A percentile compares a stretch with the other conserved stretches of the same genome.
phyloP scores from a whole-genome alignment of 37 sponge, comb jelly and placozoan genomes.

The Cliona cf. orientalis region DNA sequence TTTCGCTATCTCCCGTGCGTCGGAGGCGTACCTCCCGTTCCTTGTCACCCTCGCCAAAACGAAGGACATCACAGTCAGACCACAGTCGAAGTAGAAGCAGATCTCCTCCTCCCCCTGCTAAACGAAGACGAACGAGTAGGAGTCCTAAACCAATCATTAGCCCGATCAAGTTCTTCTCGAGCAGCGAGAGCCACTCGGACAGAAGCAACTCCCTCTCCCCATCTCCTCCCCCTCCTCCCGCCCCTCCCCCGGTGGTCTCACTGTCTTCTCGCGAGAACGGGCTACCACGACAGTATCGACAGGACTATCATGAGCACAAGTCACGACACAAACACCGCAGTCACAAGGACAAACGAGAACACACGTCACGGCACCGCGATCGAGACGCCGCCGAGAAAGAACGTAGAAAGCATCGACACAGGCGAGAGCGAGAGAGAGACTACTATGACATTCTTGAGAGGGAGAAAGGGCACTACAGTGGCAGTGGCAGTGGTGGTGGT shows the following conservation, averaged over 20 bases:
- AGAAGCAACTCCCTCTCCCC: too few species aligned
- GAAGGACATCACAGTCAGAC: not conserved
- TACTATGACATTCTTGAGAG: not conserved
- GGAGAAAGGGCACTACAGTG: not conserved
- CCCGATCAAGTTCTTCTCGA: conserved; percentile 38
- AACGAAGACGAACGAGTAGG: not conserved
- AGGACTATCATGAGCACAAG: conserved; percentile 11
- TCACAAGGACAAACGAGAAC: conserved; percentile 24
- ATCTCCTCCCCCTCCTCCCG: too few species aligned
- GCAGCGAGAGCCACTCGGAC: conserved; percentile 18
- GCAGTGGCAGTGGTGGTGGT: not conserved
- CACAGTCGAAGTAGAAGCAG: not conserved
- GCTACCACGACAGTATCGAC: conserved; percentile 18
- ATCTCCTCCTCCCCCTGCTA: conserved; percentile 2
- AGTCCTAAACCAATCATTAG: conserved; percentile 41
- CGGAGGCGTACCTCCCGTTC: not conserved
- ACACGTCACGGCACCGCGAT: not conserved
- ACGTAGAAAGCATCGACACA: not conserved
- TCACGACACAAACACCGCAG: not conserved
- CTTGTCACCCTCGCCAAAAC: not conserved
- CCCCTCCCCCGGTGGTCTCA: too few species aligned
- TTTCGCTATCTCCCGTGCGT: not conserved
- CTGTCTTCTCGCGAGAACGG: conserved; percentile 25
- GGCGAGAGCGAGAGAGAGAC: conserved; percentile 1
- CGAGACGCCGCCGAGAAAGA: not conserved